phyloP scores from a whole-genome alignment of 2,888 invertebrate genomes.

The Zelleria hepariella region DNA sequence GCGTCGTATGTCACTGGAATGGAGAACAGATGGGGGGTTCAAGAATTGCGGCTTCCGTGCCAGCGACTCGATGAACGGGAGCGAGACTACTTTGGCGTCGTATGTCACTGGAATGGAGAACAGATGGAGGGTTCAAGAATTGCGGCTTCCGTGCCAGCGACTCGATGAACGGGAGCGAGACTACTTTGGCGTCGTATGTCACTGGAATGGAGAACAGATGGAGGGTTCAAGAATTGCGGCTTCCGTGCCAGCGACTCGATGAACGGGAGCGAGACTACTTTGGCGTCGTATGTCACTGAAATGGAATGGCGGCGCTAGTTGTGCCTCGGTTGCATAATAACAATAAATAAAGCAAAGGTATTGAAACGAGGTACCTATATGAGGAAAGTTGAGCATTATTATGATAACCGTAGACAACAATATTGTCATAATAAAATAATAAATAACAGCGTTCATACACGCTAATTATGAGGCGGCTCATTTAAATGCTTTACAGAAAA shows the following conservation, averaged over 20 bases:
- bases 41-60: conserved; percentile 84
- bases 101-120: conserved; percentile 60
- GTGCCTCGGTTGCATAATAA: too few relatives aligned
- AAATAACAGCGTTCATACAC: too few relatives aligned
- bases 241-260: conserved; percentile 89
- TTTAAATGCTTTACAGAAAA: too few relatives aligned
- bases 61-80: conserved; percentile 96
- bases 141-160: conserved; percentile 85
- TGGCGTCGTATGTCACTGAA: conserved; percentile 77
- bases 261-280: conserved; percentile 92
- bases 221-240: conserved; percentile 87
- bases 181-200: conserved; percentile 81
- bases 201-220: conserved; percentile 46
- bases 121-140: conserved; percentile 77
- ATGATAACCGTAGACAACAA: too few relatives aligned
- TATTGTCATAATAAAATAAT: too few relatives aligned
- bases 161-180: conserved; percentile 95
- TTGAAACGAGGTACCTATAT: too few relatives aligned
- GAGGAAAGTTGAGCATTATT: too few relatives aligned
- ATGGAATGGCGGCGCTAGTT: too few relatives aligned
- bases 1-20: too few relatives aligned
- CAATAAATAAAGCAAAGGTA: too few relatives aligned
- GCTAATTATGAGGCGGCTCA: too few relatives aligned
- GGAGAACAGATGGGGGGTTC: too few relatives aligned
- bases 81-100: conserved; percentile 85